phyloP scores from a whole-genome alignment of 2,888 invertebrate genomes.

The Athalia rosae region DNA sequence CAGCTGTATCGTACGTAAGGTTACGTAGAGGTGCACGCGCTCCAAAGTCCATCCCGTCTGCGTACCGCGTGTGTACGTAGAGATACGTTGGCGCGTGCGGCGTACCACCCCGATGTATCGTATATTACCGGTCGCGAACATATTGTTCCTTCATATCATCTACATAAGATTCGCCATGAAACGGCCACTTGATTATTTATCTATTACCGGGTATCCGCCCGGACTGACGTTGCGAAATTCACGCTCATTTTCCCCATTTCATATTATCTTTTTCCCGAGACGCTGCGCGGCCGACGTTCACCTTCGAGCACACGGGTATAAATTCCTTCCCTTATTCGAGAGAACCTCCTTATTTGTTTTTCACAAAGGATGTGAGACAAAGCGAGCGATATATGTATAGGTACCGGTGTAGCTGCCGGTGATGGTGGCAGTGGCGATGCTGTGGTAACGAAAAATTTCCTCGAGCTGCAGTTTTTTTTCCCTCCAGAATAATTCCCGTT shows the following conservation, averaged over 20 bases:
- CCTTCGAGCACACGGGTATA: neutral
- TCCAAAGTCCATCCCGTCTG: neutral
- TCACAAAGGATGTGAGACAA: neutral
- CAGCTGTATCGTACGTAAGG: neutral
- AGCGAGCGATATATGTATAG: neutral
- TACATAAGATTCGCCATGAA: neutral
- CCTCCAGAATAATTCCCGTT: neutral
- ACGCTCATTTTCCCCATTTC: constrained; percentile 35
- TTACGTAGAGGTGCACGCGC: neutral
- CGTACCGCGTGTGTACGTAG: neutral
- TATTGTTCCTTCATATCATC: neutral
- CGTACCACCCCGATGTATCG: too few relatives aligned
- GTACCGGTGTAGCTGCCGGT: too few relatives aligned
- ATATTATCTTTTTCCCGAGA: neutral
- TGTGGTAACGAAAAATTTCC: neutral
- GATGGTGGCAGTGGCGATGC: too few relatives aligned
- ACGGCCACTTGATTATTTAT: constrained; percentile 19
- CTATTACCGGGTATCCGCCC: neutral
- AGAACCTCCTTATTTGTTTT: neutral
- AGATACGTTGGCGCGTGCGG: neutral
- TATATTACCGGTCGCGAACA: too few relatives aligned
- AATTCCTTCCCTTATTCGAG: neutral
- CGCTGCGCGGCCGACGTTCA: neutral
- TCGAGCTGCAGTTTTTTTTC: neutral
- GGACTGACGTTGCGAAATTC: constrained; percentile 3